A percentile compares a stretch with the other conserved stretches of the same genome.
phyloP scores from a whole-genome alignment of 1,140 invertebrate genomes.

The Microplitis mediator region DNA sequence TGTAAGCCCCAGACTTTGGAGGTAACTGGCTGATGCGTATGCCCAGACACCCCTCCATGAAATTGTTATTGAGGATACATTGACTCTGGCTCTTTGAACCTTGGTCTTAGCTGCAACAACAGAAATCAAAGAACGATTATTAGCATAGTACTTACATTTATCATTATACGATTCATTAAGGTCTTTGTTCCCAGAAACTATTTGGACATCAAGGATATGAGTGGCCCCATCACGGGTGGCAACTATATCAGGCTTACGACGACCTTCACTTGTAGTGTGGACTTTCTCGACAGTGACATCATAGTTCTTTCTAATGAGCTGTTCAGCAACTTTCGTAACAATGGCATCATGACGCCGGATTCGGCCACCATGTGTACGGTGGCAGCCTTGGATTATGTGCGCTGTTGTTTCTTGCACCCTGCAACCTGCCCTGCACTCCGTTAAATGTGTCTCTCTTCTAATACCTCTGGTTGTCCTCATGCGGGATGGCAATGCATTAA shows the following conservation, averaged over 20 bases:
- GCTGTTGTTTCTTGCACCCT: conserved; percentile 40
- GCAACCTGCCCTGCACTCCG: conserved; percentile 45
- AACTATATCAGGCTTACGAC: conserved; percentile 26
- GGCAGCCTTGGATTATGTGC: conserved; percentile 51
- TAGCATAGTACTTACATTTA: conserved; percentile 23
- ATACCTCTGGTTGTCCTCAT: conserved; percentile 29
- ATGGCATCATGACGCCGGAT: conserved; percentile 45
- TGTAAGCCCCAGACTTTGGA: not conserved
- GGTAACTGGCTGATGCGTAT: not conserved
- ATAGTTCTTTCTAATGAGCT: not conserved
- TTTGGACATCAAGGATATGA: conserved; percentile 26
- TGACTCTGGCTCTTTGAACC: not conserved
- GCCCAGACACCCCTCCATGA: conserved; percentile 31
- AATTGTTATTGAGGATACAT: conserved; percentile 1
- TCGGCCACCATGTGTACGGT: conserved; percentile 47
- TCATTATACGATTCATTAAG: not conserved
- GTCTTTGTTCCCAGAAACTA: not conserved
- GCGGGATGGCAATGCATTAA: conserved; percentile 41
- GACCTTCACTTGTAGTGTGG: not conserved
- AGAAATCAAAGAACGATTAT: not conserved
- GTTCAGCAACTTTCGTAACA: not conserved
- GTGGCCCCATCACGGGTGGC: not conserved
- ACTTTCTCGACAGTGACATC: conserved; percentile 20
- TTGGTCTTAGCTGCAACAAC: not conserved
- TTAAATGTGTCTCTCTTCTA: not conserved